Evolutionary conservation across 2,113 vertebrate species (phyloP).

Genomic region (Rhipidura dahli): DNA sequence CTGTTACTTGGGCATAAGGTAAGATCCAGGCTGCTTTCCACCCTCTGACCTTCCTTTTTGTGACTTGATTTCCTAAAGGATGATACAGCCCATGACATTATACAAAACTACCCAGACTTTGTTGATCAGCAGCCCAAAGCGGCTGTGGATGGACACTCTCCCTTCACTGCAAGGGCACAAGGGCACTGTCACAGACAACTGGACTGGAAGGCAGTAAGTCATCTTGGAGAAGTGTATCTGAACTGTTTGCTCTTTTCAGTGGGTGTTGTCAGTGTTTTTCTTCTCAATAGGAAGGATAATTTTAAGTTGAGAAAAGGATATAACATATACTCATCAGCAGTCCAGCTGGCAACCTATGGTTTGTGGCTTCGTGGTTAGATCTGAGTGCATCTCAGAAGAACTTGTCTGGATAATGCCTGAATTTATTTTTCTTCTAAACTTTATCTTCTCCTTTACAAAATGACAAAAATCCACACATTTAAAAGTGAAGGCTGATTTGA

Average conservation of each 20-base stretch:
- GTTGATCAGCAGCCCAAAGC: fast-evolving
- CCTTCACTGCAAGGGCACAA: neutral
- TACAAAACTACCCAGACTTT: neutral
- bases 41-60: neutral
- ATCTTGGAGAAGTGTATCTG: neutral
- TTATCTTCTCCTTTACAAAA: neutral
- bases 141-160: neutral
- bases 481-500: neutral
- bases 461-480: neutral
- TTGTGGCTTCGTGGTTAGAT: neutral
- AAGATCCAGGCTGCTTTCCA: neutral
- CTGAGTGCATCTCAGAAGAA: neutral
- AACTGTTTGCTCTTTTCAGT: neutral
- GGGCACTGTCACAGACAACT: neutral
- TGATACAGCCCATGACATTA: neutral
- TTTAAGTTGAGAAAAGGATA: neutral
- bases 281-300: neutral
- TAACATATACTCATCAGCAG: fast-evolving
- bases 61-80: neutral
- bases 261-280: neutral
- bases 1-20: neutral
- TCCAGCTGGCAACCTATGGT: neutral
- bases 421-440: neutral
- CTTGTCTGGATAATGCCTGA: neutral
- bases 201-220: neutral